phyloP scores from a whole-genome alignment of 1,140 invertebrate genomes.

The Drosophila simulans region DNA sequence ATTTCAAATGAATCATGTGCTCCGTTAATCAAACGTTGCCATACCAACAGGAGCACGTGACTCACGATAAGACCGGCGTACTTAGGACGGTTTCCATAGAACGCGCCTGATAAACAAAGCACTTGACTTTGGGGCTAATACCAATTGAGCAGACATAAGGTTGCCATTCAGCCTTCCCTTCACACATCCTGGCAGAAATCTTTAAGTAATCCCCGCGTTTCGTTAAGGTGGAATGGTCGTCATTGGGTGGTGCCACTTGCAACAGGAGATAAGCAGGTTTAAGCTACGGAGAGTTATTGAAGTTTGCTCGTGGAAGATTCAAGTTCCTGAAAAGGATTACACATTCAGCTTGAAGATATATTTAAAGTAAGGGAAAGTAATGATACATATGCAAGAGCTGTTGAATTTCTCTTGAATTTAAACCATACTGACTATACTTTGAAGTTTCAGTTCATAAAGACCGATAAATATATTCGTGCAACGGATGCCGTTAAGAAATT shows the following conservation, averaged over 20 bases:
- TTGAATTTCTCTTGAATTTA: too few species aligned
- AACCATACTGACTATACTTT: too few species aligned
- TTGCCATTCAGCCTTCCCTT: conserved; percentile 25
- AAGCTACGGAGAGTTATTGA: conserved; percentile 12
- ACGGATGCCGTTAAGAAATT: too few species aligned
- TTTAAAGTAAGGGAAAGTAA: too few species aligned
- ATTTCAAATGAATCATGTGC: conserved; percentile 46
- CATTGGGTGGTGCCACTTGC: conserved; percentile 2
- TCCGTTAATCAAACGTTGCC: conserved; percentile 26
- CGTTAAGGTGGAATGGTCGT: conserved; percentile 15
- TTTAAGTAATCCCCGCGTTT: conserved; percentile 50
- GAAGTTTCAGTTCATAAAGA: too few species aligned
- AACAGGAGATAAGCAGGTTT: conserved; percentile 17
- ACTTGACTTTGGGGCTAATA: conserved; percentile 49
- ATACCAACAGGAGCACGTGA: conserved; percentile 63
- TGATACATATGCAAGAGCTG: too few species aligned
- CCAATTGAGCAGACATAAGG: conserved; percentile 54
- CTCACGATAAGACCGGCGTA: conserved; percentile 47
- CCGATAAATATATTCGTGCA: too few species aligned
- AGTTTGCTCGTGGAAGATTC: neutral
- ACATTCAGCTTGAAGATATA: neutral
- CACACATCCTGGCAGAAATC: conserved; percentile 28
- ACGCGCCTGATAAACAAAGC: conserved; percentile 62
- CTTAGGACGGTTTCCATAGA: conserved; percentile 25
- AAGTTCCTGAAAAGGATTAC: conserved; percentile 18